These are phyloP conservation scores for Ceyx margarethae DNA, from an alignment of 2,113 vertebrate genomes.

Conservation along the genomic window DNA sequence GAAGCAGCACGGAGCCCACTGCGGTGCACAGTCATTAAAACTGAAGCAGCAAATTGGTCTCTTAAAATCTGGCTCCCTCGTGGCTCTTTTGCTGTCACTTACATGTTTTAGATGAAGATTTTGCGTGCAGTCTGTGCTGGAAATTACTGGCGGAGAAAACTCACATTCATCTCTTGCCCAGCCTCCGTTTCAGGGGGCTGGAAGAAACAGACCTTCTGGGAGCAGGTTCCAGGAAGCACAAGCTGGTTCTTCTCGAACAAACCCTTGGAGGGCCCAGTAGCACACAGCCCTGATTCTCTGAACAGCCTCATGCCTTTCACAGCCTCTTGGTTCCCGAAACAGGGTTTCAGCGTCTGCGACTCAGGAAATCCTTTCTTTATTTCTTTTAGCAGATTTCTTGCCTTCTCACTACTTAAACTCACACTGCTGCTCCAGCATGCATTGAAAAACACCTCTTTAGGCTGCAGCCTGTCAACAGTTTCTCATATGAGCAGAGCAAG, in stretches of 20 bases:
- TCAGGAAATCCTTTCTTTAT: constrained; percentile 66
- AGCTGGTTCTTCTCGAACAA: constrained; percentile 45
- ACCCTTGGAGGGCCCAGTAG: constrained; percentile 45
- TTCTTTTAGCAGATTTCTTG: constrained; percentile 63
- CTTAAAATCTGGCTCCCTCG: constrained; percentile 52
- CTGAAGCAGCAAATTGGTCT: constrained; percentile 27
- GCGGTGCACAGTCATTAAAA: constrained; percentile 10
- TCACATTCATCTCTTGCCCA: constrained; percentile 8
- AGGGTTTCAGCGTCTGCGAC: not conserved
- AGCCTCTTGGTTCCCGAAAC: constrained; percentile 22
- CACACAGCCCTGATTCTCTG: constrained; percentile 34
- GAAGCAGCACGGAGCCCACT: not conserved
- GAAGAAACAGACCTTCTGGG: constrained; percentile 54
- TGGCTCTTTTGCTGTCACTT: constrained; percentile 51
- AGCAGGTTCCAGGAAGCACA: not conserved
- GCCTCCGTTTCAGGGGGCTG: constrained; percentile 28
- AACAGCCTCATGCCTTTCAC: constrained; percentile 39
- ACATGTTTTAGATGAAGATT: constrained; percentile 64
- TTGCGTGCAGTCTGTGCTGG: constrained; percentile 56
- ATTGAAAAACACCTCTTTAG: constrained; percentile 1
- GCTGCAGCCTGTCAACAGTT: constrained; percentile 66
- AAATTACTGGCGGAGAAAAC: constrained; percentile 54
- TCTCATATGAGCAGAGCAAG: not conserved
- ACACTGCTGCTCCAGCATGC: not conserved
- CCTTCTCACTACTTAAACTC: constrained; percentile 50